phyloP scores from a whole-genome alignment of 2,797 vertebrate genomes.

The Meda fulgida region DNA sequence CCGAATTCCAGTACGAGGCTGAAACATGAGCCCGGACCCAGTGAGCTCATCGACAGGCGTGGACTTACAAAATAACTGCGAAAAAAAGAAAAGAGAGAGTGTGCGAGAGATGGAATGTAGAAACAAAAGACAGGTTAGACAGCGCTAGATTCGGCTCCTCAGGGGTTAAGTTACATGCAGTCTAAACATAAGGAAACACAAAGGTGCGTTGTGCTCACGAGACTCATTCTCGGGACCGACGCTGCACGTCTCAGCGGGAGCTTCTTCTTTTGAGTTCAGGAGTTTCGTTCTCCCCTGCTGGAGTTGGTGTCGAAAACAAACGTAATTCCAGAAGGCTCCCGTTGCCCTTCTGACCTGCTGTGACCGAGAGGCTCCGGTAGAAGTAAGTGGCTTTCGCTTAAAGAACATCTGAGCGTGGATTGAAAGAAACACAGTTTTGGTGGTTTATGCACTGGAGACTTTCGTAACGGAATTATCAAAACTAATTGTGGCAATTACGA shows the following conservation, averaged over 20 bases:
- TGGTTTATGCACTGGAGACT: not conserved
- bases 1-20: slow-evolving; percentile 48
- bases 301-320: slow-evolving; percentile 30
- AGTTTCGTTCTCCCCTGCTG: not conserved
- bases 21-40: slow-evolving; percentile 70
- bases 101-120: slow-evolving; percentile 47
- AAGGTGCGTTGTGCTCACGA: slow-evolving; percentile 16
- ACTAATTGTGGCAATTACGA: not conserved
- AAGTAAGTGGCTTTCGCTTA: slow-evolving; percentile 45
- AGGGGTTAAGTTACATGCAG: slow-evolving; percentile 71
- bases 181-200: slow-evolving; percentile 53
- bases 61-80: slow-evolving; percentile 61
- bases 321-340: slow-evolving; percentile 63
- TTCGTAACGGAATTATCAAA: not conserved
- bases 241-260: not conserved
- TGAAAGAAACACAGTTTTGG: not conserved
- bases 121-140: slow-evolving; percentile 50
- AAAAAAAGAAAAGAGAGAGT: slow-evolving; percentile 51
- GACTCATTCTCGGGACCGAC: not conserved
- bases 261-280: slow-evolving; percentile 4
- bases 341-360: slow-evolving; percentile 24
- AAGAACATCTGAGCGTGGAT: not conserved
- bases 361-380: not conserved
- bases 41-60: slow-evolving; percentile 76
- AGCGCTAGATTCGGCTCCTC: slow-evolving; percentile 63